Evolutionary conservation across 1,140 invertebrate genomes (phyloP), one percentile per base, ranked within the genome.

Genomic region (Leguminivora glycinivorella): DNA sequence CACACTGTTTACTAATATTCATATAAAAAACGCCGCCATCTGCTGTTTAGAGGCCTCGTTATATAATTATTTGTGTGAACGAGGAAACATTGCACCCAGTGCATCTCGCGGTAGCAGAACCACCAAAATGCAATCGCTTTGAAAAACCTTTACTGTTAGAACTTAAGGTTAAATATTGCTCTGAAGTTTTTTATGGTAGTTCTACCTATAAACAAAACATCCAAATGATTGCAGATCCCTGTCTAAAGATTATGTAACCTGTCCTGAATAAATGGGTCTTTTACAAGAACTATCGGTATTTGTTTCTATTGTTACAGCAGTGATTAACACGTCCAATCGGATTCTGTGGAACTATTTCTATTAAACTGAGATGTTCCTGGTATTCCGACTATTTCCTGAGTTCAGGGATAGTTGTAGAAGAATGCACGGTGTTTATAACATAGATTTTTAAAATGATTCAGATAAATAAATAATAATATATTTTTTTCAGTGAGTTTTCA

Each of bases 61-160:
- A 83, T 87, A 77, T 87, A 85, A 90, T 85, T 88, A 82, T 90
- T 90, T 86, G 82, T 83, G 82, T 83, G 79, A 83, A 74, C 75
- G 76, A 73, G 74, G 70, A 70, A 76, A 71, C 68, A 75, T 69
- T 56, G 58, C 58, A 25, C 67, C 25, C 67, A 17, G 12, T 68
- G 34, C 67, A 47, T 17, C n/a, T 22, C 22, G 67, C 22, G 25
- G 67, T 43, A 68, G 25, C 29, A 26, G 29, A 63, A 29, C 58
- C n/a, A 10, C 29, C 29, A 26, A 63, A 63, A 43, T 14, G n/a
- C 10, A 25, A 29, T 29, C 14, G 5, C 7, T 4, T 3, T 38
- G 34, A 38, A 17, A 17, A 9, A 0, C 7, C 47, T 52, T 52
- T 52, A 22, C 47, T 22, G 47, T 22, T 5, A 22, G 0, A 19